A percentile compares a stretch with the other conserved stretches of the same genome.
These are phyloP conservation scores for Ptychadena robeensis DNA, from an alignment of 2,797 vertebrate genomes.

Conservation along the genomic window DNA sequence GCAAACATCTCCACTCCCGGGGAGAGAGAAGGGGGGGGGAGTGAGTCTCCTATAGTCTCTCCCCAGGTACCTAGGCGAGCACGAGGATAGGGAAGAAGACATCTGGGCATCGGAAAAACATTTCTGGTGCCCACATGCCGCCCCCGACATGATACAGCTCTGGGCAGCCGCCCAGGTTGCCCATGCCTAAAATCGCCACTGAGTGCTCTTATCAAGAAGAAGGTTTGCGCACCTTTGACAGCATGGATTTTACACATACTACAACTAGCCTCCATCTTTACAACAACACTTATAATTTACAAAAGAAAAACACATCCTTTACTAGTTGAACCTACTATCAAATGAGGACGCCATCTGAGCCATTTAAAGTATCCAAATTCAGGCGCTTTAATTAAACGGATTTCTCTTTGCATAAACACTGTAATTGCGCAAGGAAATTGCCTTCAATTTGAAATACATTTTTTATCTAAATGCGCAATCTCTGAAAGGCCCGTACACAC, in stretches of 20 bases:
- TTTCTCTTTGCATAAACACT: constrained; percentile 49
- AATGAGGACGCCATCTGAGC: neutral
- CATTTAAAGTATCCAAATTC: constrained; percentile 44
- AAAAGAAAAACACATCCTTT: neutral
- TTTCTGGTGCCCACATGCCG: no score
- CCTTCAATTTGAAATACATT: constrained; percentile 57
- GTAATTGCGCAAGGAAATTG: constrained; percentile 55
- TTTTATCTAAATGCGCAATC: constrained; percentile 35
- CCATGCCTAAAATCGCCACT: no score
- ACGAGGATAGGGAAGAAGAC: no score
- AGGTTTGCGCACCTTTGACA: neutral
- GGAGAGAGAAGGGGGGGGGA: no score
- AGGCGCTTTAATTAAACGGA: constrained; percentile 27
- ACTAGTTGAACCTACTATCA: neutral
- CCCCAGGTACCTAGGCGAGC: no score
- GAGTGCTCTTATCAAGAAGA: no score
- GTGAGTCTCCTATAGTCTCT: no score
- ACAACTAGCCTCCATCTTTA: neutral
- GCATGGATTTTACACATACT: neutral
- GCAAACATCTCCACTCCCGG: no score
- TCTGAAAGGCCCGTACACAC: constrained; percentile 18
- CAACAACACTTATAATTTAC: neutral
- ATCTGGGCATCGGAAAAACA: no score
- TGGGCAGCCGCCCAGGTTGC: no score
- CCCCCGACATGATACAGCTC: no score